Conservation (phyloP, 2,888 invertebrate species). For the Mechanitis messenoides region DNA sequence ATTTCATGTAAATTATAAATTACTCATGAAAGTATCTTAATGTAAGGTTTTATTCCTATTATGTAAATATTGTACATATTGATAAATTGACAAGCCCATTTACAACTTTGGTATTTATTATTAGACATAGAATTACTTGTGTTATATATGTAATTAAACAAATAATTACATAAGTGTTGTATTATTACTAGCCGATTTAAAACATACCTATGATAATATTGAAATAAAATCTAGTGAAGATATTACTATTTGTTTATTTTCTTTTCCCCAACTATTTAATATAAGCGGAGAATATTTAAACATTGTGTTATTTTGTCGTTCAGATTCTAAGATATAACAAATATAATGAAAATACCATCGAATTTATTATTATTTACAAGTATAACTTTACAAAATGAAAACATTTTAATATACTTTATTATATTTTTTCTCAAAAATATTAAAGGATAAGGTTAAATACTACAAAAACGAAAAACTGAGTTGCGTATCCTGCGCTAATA, state of each 20-base stretch:
- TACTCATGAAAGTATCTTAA: neutral
- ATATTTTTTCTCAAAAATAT: neutral
- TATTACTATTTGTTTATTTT: constrained; percentile 21
- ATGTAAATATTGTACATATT: constrained; percentile 14
- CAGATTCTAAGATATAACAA: neutral
- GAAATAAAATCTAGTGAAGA: constrained; percentile 33
- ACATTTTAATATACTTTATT: neutral
- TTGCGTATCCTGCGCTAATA: constrained; percentile 27
- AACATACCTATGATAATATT: constrained; percentile 46
- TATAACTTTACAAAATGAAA: constrained; percentile 7
- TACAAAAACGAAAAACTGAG: constrained; percentile 13
- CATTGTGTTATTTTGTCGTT: no score
- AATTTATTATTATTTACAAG: constrained; percentile 8
- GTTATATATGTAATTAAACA: constrained; percentile 36
- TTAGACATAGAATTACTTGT: constrained; percentile 37
- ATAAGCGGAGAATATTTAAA: neutral
- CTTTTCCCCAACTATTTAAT: neutral
- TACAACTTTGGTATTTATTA: constrained; percentile 67
- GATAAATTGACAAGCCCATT: constrained; percentile 57
- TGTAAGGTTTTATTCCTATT: neutral
- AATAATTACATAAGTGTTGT: no score
- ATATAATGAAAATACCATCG: neutral
- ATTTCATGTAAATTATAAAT: neutral
- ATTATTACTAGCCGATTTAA: constrained; percentile 42
- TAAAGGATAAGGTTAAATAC: neutral